A percentile compares a stretch with the other conserved stretches of the same genome.
Conservation (phyloP, 2,113 vertebrate species). For the Hydropotes inermis region DNA sequence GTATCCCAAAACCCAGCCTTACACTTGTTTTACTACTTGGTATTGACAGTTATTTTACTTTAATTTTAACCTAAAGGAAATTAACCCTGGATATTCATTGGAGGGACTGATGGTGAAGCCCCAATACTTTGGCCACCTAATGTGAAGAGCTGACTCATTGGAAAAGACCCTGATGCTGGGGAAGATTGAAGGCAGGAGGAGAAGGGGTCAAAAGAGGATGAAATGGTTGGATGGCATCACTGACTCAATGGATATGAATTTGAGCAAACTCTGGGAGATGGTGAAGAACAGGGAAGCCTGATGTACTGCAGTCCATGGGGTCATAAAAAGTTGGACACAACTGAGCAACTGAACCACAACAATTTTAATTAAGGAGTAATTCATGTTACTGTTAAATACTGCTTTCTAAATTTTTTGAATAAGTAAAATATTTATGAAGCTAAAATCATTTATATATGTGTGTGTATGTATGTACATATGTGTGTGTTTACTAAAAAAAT, state of each 20-base stretch:
- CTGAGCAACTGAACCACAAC: background rate
- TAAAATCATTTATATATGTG: background rate
- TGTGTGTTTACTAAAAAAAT: background rate
- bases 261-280: background rate
- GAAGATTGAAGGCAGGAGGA: background rate
- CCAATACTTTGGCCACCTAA: background rate
- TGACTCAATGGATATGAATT: background rate
- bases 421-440: background rate
- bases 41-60: background rate
- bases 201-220: background rate
- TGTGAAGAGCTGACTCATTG: background rate
- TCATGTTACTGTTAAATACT: background rate
- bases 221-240: background rate
- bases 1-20: background rate
- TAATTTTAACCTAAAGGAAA: background rate
- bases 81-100: background rate
- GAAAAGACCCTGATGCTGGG: background rate
- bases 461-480: background rate
- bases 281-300: background rate
- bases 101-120: background rate
- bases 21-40: background rate
- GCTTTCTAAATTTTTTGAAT: background rate
- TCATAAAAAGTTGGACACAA: background rate
- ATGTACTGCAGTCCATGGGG: background rate
- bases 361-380: background rate